A percentile compares a stretch with the other conserved stretches of the same genome.
These are phyloP conservation scores for Labroides dimidiatus DNA, from an alignment of 2,797 vertebrate genomes.

Conservation along the genomic window DNA sequence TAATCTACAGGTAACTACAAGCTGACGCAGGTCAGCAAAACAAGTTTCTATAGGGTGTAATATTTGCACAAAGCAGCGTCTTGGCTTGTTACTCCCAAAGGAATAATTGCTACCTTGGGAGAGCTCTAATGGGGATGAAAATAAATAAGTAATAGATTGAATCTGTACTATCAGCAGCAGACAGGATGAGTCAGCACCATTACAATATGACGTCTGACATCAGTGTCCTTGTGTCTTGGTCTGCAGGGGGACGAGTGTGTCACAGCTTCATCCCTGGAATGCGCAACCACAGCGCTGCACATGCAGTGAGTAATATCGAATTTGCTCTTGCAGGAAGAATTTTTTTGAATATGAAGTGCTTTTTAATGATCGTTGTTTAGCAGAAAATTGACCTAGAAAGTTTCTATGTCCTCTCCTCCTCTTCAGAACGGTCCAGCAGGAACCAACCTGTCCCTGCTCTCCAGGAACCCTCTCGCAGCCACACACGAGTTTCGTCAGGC, in stretches of 20 bases:
- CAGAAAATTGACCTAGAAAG: too few relatives aligned
- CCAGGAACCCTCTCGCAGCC: constrained; percentile 94
- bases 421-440: constrained; percentile 83
- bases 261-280: constrained; percentile 86
- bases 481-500: constrained; percentile 97
- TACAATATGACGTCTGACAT: constrained; percentile 41
- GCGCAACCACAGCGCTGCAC: constrained; percentile 78
- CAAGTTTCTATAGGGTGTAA: too few relatives aligned
- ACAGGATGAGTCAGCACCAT: constrained; percentile 41
- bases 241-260: constrained; percentile 82
- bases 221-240: constrained; percentile 50
- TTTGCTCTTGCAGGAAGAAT: neutral
- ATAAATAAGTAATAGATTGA: neutral
- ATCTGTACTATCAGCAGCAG: constrained; percentile 29
- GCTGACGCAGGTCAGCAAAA: neutral
- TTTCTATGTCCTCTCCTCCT: neutral
- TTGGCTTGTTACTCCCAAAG: neutral
- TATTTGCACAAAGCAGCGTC: neutral
- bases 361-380: too few relatives aligned
- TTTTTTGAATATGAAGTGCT: too few relatives aligned
- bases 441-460: constrained; percentile 90
- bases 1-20: too few relatives aligned
- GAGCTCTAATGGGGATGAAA: neutral
- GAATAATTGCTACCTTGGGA: neutral
- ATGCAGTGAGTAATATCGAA: constrained; percentile 74